These are phyloP conservation scores for Ramazzottius varieornatus DNA, from an alignment of 2,888 invertebrate species.

Conservation along the genomic window DNA sequence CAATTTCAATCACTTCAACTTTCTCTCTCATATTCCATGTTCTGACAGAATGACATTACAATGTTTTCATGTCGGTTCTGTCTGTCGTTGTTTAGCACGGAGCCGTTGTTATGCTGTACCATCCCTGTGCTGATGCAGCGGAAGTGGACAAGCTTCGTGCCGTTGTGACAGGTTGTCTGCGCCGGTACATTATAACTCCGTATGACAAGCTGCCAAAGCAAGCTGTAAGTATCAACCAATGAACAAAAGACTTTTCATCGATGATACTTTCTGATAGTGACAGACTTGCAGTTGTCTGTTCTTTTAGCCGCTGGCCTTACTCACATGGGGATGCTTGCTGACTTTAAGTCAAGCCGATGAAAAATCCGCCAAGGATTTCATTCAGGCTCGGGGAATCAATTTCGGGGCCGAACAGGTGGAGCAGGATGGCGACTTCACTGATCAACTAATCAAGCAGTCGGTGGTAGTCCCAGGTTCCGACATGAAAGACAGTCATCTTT, in stretches of 20 bases:
- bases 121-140: slow-evolving; percentile 45
- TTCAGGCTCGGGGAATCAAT: too few relatives aligned
- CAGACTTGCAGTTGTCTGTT: too few relatives aligned
- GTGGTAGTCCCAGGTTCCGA: too few relatives aligned
- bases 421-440: too few relatives aligned
- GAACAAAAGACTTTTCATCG: too few relatives aligned
- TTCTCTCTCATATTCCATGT: too few relatives aligned
- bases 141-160: slow-evolving; percentile 35
- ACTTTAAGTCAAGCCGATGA: slow-evolving; percentile 39
- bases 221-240: slow-evolving; percentile 11
- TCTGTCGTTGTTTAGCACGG: slow-evolving; percentile 42
- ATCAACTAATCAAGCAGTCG: too few relatives aligned
- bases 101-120: slow-evolving; percentile 51
- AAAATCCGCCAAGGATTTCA: slow-evolving; percentile 33
- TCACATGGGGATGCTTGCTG: slow-evolving; percentile 45
- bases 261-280: too few relatives aligned
- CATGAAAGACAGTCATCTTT: too few relatives aligned
- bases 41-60: too few relatives aligned
- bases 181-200: slow-evolving; percentile 48
- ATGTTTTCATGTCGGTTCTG: too few relatives aligned
- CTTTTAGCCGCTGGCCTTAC: slow-evolving; percentile 39
- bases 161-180: slow-evolving; percentile 38
- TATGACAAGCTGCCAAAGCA: slow-evolving; percentile 24
- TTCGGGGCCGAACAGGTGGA: too few relatives aligned
- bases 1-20: not conserved